Evolutionary conservation across 2,888 invertebrate species (phyloP).

Genomic region (Bedellia somnulentella): DNA sequence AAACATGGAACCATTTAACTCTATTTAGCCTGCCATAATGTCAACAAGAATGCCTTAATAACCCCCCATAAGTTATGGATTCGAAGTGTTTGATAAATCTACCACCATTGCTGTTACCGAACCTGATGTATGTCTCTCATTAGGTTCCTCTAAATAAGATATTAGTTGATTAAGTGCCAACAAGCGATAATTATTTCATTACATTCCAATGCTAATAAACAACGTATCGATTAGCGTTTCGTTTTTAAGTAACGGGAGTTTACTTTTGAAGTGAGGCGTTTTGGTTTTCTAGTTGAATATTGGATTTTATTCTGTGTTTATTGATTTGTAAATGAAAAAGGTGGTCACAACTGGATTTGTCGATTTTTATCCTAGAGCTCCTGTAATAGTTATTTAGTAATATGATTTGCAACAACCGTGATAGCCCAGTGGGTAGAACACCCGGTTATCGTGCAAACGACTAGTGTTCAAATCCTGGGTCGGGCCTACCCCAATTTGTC

Average conservation of each 20-base stretch:
- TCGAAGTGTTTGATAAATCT: conserved; percentile 54
- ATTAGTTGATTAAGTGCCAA: conserved; percentile 45
- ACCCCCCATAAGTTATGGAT: conserved; percentile 43
- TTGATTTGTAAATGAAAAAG: no score
- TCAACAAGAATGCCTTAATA: conserved; percentile 52
- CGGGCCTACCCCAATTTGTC: no score
- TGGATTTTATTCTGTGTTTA: no score
- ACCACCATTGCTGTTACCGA: conserved; percentile 45
- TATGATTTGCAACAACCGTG: no score
- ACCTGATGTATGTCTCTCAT: conserved; percentile 54
- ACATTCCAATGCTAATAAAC: conserved; percentile 42
- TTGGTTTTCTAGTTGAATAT: neutral
- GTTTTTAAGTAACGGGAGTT: conserved; percentile 1
- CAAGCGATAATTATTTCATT: conserved; percentile 47
- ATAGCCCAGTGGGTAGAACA: no score
- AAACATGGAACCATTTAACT: conserved; percentile 36
- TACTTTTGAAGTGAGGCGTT: neutral
- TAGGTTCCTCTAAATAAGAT: conserved; percentile 53
- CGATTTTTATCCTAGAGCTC: no score
- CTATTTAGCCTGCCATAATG: conserved; percentile 43
- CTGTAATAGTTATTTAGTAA: no score
- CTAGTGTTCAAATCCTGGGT: no score
- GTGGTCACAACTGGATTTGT: no score
- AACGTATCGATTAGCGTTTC: conserved; percentile 23
- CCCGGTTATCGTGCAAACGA: no score